phyloP scores from a whole-genome alignment of 2,113 vertebrate genomes.

The Steatornis caripensis region DNA sequence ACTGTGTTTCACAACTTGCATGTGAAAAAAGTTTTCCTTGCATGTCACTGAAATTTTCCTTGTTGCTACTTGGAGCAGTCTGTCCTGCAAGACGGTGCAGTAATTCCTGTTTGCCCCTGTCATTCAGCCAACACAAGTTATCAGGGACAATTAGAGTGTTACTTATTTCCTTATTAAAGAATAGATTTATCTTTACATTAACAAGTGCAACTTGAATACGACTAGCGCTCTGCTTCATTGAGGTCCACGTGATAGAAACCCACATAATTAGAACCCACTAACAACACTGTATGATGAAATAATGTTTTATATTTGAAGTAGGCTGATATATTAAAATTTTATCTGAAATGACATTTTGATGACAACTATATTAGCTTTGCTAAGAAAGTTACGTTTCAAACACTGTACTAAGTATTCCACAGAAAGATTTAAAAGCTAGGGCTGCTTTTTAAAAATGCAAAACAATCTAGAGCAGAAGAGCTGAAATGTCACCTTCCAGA shows the following conservation, averaged over 20 bases:
- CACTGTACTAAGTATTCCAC: not conserved
- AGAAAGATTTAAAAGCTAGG: not conserved
- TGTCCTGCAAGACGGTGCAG: not conserved
- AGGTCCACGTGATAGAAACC: rapidly evolving
- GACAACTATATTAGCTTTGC: not conserved
- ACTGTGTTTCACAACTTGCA: not conserved
- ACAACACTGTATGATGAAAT: not conserved
- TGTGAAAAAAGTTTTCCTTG: not conserved
- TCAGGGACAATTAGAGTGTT: not conserved
- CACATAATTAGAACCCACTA: not conserved
- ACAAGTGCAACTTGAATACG: not conserved
- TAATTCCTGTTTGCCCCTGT: not conserved
- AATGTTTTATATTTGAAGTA: not conserved
- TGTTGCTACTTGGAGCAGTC: not conserved
- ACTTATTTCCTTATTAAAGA: not conserved
- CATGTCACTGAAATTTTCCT: rapidly evolving
- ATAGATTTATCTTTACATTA: not conserved
- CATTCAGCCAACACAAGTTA: not conserved
- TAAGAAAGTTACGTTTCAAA: not conserved
- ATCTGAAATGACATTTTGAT: not conserved
- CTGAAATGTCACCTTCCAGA: not conserved
- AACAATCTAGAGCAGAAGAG: not conserved
- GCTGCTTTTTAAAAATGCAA: not conserved
- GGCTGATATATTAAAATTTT: not conserved
- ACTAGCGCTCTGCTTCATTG: not conserved